A percentile compares a stretch with the other conserved stretches of the same genome.
Evolutionary conservation across 2,797 vertebrate genomes (phyloP).

Genomic region (Echeneis naucrates): DNA sequence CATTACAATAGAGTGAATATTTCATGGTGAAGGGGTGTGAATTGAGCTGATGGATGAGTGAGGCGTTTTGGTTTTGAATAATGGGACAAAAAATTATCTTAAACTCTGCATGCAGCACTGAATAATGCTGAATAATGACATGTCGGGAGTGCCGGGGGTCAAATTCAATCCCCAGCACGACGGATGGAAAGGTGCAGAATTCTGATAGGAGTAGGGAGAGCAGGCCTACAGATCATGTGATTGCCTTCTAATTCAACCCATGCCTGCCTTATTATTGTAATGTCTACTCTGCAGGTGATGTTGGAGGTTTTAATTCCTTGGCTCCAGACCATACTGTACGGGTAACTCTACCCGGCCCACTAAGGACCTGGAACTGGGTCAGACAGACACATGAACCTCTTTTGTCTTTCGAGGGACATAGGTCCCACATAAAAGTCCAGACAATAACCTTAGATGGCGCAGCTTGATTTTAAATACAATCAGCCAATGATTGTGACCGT

Average conservation of each 20-base stretch:
- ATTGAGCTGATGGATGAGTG: not conserved
- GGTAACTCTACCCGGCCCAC: conserved; percentile 29
- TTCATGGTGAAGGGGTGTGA: not conserved
- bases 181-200: not conserved
- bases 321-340: not conserved
- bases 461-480: too few relatives aligned
- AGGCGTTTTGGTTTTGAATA: not conserved
- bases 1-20: not conserved
- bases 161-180: not conserved
- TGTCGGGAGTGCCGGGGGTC: not conserved
- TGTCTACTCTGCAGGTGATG: conserved; percentile 25
- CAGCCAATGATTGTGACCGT: too few relatives aligned
- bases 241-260: conserved; percentile 9
- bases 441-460: too few relatives aligned
- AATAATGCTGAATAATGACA: conserved; percentile 8
- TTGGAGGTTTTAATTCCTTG: conserved; percentile 21
- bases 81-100: not conserved
- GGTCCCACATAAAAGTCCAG: conserved; percentile 7
- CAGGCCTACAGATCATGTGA: not conserved
- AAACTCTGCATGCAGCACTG: not conserved
- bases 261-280: not conserved
- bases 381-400: conserved; percentile 33
- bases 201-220: not conserved
- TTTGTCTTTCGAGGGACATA: conserved; percentile 21
- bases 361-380: conserved; percentile 60